Percentiles rank a stretch among this genome's conserved stretches.
These are phyloP conservation scores for Peromyscus aztecus DNA, from an alignment of 2,797 vertebrate species.

Conservation along the genomic window DNA sequence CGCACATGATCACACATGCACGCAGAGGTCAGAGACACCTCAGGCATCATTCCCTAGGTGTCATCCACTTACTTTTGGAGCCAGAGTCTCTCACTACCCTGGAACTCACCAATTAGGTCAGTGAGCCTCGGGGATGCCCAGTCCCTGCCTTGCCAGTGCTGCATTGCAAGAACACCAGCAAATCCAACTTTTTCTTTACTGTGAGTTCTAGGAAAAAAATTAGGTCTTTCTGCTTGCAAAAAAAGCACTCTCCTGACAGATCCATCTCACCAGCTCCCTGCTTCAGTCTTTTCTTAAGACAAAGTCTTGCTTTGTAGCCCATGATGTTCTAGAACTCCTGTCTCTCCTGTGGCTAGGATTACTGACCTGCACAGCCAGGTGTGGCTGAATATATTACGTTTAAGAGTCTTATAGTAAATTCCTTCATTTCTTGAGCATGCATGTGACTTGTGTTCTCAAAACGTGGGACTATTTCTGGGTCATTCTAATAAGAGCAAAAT, in stretches of 20 bases:
- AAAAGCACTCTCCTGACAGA: not conserved
- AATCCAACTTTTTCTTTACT: not conserved
- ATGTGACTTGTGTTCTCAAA: conserved; percentile 36
- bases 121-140: no score
- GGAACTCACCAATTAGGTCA: not conserved
- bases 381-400: not conserved
- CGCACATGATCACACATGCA: not conserved
- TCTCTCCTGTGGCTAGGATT: not conserved
- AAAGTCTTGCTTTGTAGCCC: not conserved
- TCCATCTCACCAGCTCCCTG: no score
- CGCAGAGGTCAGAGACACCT: not conserved
- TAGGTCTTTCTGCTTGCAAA: not conserved
- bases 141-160: no score
- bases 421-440: conserved; percentile 23
- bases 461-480: not conserved
- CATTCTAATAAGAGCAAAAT: conserved; percentile 22
- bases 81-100: no score
- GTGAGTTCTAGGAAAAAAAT: no score
- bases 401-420: not conserved
- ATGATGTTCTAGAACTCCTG: not conserved
- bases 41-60: not conserved
- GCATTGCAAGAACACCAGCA: not conserved
- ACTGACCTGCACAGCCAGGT: not conserved
- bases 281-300: not conserved
- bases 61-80: not conserved